Base-by-base conservation (phyloP, 1,140 invertebrate species). In the Medauroidea extradentata region DNA sequence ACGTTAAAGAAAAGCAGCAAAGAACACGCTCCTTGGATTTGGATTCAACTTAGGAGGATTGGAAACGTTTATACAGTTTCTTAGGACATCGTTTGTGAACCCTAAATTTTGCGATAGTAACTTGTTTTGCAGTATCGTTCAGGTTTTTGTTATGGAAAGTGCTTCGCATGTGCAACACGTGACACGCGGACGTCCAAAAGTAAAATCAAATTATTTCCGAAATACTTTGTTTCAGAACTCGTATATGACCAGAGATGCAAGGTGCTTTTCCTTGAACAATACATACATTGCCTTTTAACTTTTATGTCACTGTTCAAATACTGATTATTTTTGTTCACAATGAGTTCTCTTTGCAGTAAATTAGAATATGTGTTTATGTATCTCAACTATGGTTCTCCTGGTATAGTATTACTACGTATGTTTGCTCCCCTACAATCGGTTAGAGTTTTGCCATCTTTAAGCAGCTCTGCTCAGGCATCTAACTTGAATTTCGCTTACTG, bases 321-420 rank as follows among this genome's bases (percentile, higher is more conserved):
- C 5, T 21, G 19, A 21, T 51, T 19, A 25, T 51, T 51, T 5
- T 25, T 25, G 14, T 5, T 23, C 19, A 24, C 18, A 51, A 25
- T 51, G 48, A 13, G 19, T 51, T 5, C 11, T 51, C 19, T 51
- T 19, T 13, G 18, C 48, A 51, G 48, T 5, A 25, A 51, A 51
- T 51, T 5, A 51, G 24, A 9, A 5, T 51, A 51, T 51, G 48
- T 51, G 48, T 13, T 51, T 25, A 51, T 51, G 48, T 51, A 51
- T 25, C 29, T 19, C 8, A n/a, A 23, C 25, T 51, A 51, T 23
- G 23, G 13, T 24, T 51, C 19, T 51, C 11, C 14, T 51, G 48
- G 48, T 25, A 51, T 19, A 24, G 48, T 16, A 51, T 25, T 19
- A n/a, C 18, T 25, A 23, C 25, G 5, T 23, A 5, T 51, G 48